A percentile compares a stretch with the other conserved stretches of the same genome.
phyloP scores from a whole-genome alignment of 92 coral and sea anemone species.

The Porites evermanni region DNA sequence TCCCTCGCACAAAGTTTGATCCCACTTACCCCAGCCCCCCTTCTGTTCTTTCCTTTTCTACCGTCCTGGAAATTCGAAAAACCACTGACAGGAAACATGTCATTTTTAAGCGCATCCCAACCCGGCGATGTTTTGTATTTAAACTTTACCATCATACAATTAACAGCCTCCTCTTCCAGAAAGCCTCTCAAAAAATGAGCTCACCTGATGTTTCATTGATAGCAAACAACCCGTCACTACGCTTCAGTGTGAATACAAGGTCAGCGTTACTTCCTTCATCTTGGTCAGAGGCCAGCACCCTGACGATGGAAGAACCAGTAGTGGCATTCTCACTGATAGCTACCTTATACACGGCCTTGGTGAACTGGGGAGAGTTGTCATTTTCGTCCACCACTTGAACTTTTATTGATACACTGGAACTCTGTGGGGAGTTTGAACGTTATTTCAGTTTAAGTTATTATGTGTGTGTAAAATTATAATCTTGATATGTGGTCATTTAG shows the following conservation, averaged over 20 bases:
- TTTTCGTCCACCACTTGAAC: conserved; percentile 88
- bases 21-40: no score
- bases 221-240: conserved; percentile 82
- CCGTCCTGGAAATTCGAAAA: no score
- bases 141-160: no score
- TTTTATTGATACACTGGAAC: conserved; percentile 65
- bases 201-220: conserved; percentile 87
- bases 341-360: conserved; percentile 75
- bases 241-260: conserved; percentile 75
- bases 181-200: background rate
- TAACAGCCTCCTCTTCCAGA: no score
- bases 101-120: no score
- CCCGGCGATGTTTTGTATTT: no score
- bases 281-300: conserved; percentile 87
- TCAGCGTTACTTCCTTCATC: conserved; percentile 94
- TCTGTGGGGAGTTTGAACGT: conserved; percentile 32
- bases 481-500: no score
- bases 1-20: no score
- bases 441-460: no score
- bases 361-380: conserved; percentile 90
- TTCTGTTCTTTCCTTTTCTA: no score
- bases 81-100: no score
- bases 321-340: conserved; percentile 88
- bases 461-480: no score
- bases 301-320: conserved; percentile 67